These are phyloP conservation scores for Micropterix aruncella DNA, from an alignment of 2,888 invertebrate genomes.

Conservation along the genomic window DNA sequence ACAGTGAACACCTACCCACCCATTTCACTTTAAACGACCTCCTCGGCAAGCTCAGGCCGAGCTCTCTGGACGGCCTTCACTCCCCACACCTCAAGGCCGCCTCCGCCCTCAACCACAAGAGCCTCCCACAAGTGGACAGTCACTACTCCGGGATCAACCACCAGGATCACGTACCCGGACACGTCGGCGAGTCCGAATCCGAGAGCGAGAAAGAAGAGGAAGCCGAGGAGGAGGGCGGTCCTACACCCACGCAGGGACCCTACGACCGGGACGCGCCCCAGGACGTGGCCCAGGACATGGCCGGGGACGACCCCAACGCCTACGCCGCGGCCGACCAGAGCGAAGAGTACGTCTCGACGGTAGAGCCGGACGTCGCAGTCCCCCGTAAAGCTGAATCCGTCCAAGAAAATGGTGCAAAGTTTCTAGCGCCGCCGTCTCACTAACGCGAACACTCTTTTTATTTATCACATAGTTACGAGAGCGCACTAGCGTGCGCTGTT, in stretches of 20 bases:
- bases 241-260: slow-evolving; percentile 43
- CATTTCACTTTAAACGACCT: slow-evolving; percentile 40
- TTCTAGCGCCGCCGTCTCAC: slow-evolving; percentile 38
- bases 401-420: slow-evolving; percentile 32
- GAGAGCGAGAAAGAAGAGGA: slow-evolving; percentile 25
- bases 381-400: slow-evolving; percentile 29
- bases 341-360: slow-evolving; percentile 35
- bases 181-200: slow-evolving; percentile 19
- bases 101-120: slow-evolving; percentile 29
- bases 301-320: slow-evolving; percentile 40
- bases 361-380: slow-evolving; percentile 42
- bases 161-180: slow-evolving; percentile 15
- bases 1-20: slow-evolving; percentile 37
- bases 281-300: no score
- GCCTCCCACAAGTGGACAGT: slow-evolving; percentile 43
- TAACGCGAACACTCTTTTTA: slow-evolving; percentile 16
- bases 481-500: no score
- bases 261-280: slow-evolving; percentile 38
- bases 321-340: slow-evolving; percentile 32
- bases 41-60: slow-evolving; percentile 38
- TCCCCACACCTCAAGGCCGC: slow-evolving; percentile 31
- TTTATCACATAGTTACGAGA: no score
- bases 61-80: slow-evolving; percentile 34
- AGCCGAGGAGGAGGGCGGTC: slow-evolving; percentile 23
- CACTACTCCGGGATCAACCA: slow-evolving; percentile 40